Base-by-base conservation (phyloP, 1,140 invertebrate genomes). In the Pogonomyrmex californicus region DNA sequence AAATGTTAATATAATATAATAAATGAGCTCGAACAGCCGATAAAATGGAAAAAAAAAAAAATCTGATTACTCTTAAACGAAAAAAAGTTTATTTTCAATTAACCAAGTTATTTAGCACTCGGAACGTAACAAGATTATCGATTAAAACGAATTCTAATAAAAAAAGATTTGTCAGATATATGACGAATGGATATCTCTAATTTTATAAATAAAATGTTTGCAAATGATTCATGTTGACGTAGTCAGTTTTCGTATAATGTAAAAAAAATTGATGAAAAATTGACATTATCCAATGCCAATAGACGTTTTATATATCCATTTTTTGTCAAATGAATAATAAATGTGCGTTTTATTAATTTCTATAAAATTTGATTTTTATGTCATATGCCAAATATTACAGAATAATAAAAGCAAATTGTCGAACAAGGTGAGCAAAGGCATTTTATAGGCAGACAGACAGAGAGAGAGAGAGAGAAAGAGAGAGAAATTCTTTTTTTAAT, bases 401-500 rank as follows among this genome's bases (percentile, higher is more conserved):
- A 12, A 60, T 17, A 58, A 51, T 73, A 62, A 49, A 60, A 36
- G 36, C 54, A 1, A 83, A 60, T 73, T 60, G 38, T 73, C 36
- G 30, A 60, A 47, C 73, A 17, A 12, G 6, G 14, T 7, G 54
- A 49, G 4, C 62, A 70, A 81, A 36, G 17, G 10, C 49, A 47
- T 17, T 41, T 36, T 3, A 2, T 49, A 30, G n/a, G n/a, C n/a
- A n/a, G n/a, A n/a, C n/a, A n/a, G n/a, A n/a, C n/a, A n/a, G n/a
- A n/a, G n/a, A n/a, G n/a, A n/a, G n/a, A n/a, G n/a, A n/a, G n/a
- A n/a, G n/a, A n/a, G n/a, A n/a, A n/a, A n/a, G n/a, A 49, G 54
- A 60, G 33, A 73, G 73, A 47, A 73, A 44, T 83, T 38, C 14
- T 73, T 73, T 82, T 82, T 82, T 71, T 38, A 47, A 83, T 83